Conservation (phyloP, 1,140 invertebrate genomes). For the Laupala kohalensis region DNA sequence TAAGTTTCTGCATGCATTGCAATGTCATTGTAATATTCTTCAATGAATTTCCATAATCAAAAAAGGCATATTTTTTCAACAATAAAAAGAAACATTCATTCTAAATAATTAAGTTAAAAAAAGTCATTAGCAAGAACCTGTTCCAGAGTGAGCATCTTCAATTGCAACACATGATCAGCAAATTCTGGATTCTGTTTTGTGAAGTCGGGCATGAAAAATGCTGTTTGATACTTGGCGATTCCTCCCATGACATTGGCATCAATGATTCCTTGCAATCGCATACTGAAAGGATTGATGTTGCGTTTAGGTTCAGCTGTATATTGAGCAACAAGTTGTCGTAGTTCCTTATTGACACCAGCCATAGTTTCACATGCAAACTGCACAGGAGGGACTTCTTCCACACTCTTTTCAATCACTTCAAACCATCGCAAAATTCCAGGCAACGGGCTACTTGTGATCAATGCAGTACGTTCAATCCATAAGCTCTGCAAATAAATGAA, state of each 20-base stretch:
- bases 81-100: not conserved
- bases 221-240: slow-evolving; percentile 85
- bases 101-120: not conserved
- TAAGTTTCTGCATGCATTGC: too few relatives aligned
- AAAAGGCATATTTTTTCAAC: too few relatives aligned
- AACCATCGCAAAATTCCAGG: slow-evolving; percentile 93
- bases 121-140: too few relatives aligned
- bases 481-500: slow-evolving; percentile 44
- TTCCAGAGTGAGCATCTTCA: slow-evolving; percentile 62
- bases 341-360: slow-evolving; percentile 71
- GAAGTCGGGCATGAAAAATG: slow-evolving; percentile 78
- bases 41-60: too few relatives aligned
- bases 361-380: slow-evolving; percentile 89
- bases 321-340: slow-evolving; percentile 59
- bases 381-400: slow-evolving; percentile 78
- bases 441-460: slow-evolving; percentile 66
- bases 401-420: slow-evolving; percentile 65
- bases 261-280: slow-evolving; percentile 84
- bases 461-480: slow-evolving; percentile 88
- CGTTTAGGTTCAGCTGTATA: slow-evolving; percentile 63
- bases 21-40: too few relatives aligned
- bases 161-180: slow-evolving; percentile 53
- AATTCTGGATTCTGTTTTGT: slow-evolving; percentile 57
- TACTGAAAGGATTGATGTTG: slow-evolving; percentile 82
- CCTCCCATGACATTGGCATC: slow-evolving; percentile 95